Base-by-base conservation (phyloP, 1,140 invertebrate species). In the Bursaphelenchus mucronatus region DNA sequence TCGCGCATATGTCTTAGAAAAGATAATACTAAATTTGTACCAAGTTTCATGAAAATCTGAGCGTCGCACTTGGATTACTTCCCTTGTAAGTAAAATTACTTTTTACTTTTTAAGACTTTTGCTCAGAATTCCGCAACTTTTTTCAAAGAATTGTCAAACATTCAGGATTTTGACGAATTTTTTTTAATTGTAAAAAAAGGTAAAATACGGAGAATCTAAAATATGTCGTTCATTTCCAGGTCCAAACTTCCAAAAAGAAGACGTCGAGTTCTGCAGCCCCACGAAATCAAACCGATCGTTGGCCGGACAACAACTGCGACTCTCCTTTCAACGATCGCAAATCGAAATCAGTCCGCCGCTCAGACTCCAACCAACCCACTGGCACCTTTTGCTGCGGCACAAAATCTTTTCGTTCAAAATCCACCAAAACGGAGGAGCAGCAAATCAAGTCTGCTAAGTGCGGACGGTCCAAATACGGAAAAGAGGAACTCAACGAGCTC, bases 191-290 rank as follows among this genome's bases (percentile, higher is more conserved):
- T 17, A 3, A 3, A 30, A 50, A 17, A 30, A 50, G 1, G 49
- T 17, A 17, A 17, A 17, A 17, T 50, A 17, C 15, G 5, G 15
- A 17, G 1, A 17, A 3, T 50, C 49, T 50, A 30, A 17, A 50
- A 50, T 30, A 17, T 30, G 1, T 17, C 15, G 1, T 15, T 15
- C 15, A 50, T 30, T 17, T 50, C 5, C 47, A 41, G 62, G 3
- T 67, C 75, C 6, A 78, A 78, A 50, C 65, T 78, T 63, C 76
- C 76, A 11, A 78, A 80, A 58, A 79, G 76, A 61, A 30, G 76
- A 55, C 46, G 76, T 63, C 62, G 76, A 40, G 73, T 78, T 45
- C 62, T 78, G 9, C 71, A 69, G 62, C 44, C 69, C 7, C 69
- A 71, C 40, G 68, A 69, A 63, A 62, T 69, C n/a, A 69, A 69